Evolutionary conservation across 1,140 invertebrate species (phyloP).

Genomic region (Agraylea sexmaculata): DNA sequence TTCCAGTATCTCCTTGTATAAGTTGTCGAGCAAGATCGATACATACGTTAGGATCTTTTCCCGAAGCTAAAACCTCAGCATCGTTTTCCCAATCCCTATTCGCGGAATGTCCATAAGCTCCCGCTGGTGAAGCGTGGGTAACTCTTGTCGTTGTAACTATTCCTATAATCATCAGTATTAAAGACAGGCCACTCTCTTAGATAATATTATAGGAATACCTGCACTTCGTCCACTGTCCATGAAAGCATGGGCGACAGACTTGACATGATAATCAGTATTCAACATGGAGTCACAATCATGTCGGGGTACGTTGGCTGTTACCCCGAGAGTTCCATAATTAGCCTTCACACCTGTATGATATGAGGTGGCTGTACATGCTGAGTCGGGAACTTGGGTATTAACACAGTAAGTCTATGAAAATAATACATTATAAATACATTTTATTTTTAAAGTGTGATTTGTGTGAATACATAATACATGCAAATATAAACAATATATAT

Average conservation of each 20-base stretch:
- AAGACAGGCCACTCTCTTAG: neutral
- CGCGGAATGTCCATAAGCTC: conserved; percentile 59
- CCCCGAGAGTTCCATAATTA: conserved; percentile 65
- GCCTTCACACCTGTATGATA: conserved; percentile 77
- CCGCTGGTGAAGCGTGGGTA: conserved; percentile 67
- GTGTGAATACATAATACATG: too few relatives aligned
- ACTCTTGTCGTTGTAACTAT: conserved; percentile 68
- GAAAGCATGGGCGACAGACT: conserved; percentile 61
- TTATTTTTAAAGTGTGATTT: too few relatives aligned
- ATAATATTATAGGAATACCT: conserved; percentile 31
- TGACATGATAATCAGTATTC: conserved; percentile 43
- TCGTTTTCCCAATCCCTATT: conserved; percentile 70
- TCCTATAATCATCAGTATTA: conserved; percentile 30
- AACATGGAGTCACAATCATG: conserved; percentile 45
- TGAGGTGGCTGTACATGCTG: conserved; percentile 63
- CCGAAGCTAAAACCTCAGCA: conserved; percentile 35
- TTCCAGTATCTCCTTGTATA: conserved; percentile 52
- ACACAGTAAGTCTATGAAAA: conserved; percentile 67
- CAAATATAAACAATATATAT: too few relatives aligned
- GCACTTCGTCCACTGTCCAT: conserved; percentile 58
- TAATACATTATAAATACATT: too few relatives aligned
- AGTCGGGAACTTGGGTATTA: conserved; percentile 70
- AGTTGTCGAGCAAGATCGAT: conserved; percentile 66
- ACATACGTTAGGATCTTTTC: conserved; percentile 32
- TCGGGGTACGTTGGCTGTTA: conserved; percentile 52